Percentiles rank a stretch among this genome's conserved stretches.
phyloP scores from a whole-genome alignment of 2,797 vertebrate genomes.

The Sylvia borin region DNA sequence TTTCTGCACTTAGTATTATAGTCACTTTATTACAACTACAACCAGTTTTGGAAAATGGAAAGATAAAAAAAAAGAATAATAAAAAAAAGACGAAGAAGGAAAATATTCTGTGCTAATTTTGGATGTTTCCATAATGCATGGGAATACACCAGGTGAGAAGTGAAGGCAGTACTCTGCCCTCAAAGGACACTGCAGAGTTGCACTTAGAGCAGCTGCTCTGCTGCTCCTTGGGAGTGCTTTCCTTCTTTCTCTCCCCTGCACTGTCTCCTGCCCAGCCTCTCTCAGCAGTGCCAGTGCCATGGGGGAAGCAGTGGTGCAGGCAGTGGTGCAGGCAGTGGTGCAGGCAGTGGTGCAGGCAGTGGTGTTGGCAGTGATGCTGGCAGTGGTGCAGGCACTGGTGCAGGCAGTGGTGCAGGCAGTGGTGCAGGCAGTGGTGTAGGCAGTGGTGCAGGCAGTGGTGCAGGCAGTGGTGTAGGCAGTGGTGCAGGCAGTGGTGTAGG shows the following conservation, averaged over 20 bases:
- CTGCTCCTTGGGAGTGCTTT: neutral
- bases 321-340: too few species aligned
- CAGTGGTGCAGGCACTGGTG: too few species aligned
- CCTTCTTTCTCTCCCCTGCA: neutral
- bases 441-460: too few species aligned
- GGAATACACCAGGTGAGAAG: constrained; percentile 1
- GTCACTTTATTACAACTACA: neutral
- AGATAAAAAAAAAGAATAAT: accelerated
- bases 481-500: too few species aligned
- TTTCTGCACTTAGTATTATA: neutral
- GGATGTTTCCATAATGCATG: neutral
- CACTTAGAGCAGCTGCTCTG: neutral
- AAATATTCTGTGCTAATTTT: neutral
- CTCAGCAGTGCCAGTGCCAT: neutral
- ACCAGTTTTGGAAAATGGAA: neutral
- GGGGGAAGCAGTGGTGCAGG: too few species aligned
- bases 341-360: too few species aligned
- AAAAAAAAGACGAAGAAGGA: accelerated
- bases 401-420: too few species aligned
- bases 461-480: too few species aligned
- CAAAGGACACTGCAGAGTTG: neutral
- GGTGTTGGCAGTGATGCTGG: too few species aligned
- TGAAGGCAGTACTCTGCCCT: neutral
- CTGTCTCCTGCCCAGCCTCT: neutral
- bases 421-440: too few species aligned